Evolutionary conservation across 2,113 vertebrate genomes (phyloP).

Genomic region (Mola mola): DNA sequence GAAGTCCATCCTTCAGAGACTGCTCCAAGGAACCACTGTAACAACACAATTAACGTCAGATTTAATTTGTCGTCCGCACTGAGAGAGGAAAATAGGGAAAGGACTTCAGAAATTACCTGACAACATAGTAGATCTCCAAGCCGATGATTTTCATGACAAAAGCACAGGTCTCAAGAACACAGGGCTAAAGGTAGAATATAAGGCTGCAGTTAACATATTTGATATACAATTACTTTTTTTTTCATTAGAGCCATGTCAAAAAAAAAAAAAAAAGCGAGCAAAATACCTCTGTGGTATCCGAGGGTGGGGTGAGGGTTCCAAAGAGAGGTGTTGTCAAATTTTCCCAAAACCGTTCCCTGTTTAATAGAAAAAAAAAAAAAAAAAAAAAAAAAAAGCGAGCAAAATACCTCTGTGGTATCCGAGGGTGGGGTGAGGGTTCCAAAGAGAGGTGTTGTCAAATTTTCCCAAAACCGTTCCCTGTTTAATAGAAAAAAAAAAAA

Average conservation of each 20-base stretch:
- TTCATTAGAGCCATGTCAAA: too few species aligned
- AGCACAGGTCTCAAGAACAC: slow-evolving; percentile 94
- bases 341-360: slow-evolving; percentile 95
- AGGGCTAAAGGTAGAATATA: slow-evolving; percentile 81
- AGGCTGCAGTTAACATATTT: neutral
- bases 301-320: slow-evolving; percentile 86
- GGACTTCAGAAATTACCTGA: slow-evolving; percentile 82
- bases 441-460: slow-evolving; percentile 92
- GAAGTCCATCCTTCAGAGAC: slow-evolving; percentile 89
- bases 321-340: slow-evolving; percentile 94
- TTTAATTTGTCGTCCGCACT: neutral
- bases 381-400: neutral
- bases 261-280: neutral
- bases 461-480: slow-evolving; percentile 96
- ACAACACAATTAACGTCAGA: neutral
- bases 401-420: slow-evolving; percentile 91
- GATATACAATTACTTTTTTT: neutral
- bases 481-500: neutral
- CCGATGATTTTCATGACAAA: slow-evolving; percentile 98
- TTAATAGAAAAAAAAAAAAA: neutral
- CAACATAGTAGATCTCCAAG: slow-evolving; percentile 96
- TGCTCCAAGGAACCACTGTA: slow-evolving; percentile 91
- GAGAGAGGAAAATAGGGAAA: neutral
- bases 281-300: slow-evolving; percentile 92
- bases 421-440: slow-evolving; percentile 87